Conservation (phyloP, 23 tunicate genomes). For the Pegea sp. region DNA sequence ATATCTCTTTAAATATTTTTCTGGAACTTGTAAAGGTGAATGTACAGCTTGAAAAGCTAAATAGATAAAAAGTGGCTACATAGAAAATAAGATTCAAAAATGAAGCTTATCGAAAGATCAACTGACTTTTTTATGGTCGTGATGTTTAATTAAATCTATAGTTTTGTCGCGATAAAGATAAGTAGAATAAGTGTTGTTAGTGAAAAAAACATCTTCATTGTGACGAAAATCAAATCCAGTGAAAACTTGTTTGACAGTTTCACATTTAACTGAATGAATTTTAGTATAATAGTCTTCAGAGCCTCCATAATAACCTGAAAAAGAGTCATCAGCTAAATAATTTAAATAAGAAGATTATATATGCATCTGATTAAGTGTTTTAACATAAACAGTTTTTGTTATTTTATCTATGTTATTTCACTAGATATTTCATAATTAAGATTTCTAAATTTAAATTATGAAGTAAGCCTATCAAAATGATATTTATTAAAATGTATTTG, state of each 20-base stretch:
- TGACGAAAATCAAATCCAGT: slow-evolving; percentile 70
- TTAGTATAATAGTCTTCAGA: slow-evolving; percentile 81
- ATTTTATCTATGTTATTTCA: no score
- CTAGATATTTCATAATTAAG: no score
- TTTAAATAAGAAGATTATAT: no score
- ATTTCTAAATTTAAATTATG: no score
- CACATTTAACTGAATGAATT: slow-evolving; percentile 3
- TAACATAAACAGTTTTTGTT: no score
- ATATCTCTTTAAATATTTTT: slow-evolving; percentile 53
- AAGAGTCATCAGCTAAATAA: no score
- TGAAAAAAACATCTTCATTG: slow-evolving; percentile 20
- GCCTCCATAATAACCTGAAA: slow-evolving; percentile 75
- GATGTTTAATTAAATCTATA: slow-evolving; percentile 13
- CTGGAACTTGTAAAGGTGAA: slow-evolving; percentile 85
- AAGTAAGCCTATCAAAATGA: no score
- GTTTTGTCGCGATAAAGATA: slow-evolving; percentile 49
- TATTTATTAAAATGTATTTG: no score
- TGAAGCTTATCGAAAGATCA: background rate
- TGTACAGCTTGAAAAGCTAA: slow-evolving; percentile 93
- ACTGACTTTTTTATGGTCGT: slow-evolving; percentile 28
- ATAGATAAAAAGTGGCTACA: slow-evolving; percentile 65
- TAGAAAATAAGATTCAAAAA: background rate
- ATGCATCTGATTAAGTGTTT: no score
- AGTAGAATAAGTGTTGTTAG: slow-evolving; percentile 58
- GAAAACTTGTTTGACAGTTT: slow-evolving; percentile 3